Conservation (phyloP, 2,113 vertebrate genomes). For the Eurystomus gularis region DNA sequence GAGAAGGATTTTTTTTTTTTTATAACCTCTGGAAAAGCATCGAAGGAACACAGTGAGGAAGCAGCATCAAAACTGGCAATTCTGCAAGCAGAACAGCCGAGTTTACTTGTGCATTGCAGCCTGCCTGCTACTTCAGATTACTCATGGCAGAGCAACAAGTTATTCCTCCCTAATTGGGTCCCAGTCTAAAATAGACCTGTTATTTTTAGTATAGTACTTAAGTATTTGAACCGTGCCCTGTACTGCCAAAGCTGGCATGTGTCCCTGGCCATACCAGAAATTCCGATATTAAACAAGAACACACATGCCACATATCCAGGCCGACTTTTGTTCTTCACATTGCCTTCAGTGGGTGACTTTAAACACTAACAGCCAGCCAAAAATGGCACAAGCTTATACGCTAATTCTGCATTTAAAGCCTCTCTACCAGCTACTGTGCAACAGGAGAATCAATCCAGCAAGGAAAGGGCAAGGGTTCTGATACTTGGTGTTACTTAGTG, state of each 20-base stretch:
- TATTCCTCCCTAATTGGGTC: conserved; percentile 63
- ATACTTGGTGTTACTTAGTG: background rate
- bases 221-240: conserved; percentile 67
- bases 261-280: conserved; percentile 33
- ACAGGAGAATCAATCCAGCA: background rate
- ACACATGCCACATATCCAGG: conserved; percentile 46
- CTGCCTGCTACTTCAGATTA: conserved; percentile 47
- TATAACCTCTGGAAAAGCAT: background rate
- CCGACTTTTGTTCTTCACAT: background rate
- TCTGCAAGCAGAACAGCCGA: background rate
- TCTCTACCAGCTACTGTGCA: conserved; percentile 13
- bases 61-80: background rate
- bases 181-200: conserved; percentile 64
- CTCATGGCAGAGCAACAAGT: conserved; percentile 57
- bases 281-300: conserved; percentile 61
- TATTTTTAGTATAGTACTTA: conserved; percentile 76
- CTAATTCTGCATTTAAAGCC: conserved; percentile 27
- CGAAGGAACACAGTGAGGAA: background rate
- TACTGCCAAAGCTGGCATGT: conserved; percentile 26
- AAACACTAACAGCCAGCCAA: background rate
- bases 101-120: background rate
- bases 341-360: conserved; percentile 1
- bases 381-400: background rate
- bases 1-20: background rate
- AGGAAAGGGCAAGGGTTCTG: background rate